Evolutionary conservation across 2,888 invertebrate genomes (phyloP).

Genomic region (Acanthosepion lycidas): DNA sequence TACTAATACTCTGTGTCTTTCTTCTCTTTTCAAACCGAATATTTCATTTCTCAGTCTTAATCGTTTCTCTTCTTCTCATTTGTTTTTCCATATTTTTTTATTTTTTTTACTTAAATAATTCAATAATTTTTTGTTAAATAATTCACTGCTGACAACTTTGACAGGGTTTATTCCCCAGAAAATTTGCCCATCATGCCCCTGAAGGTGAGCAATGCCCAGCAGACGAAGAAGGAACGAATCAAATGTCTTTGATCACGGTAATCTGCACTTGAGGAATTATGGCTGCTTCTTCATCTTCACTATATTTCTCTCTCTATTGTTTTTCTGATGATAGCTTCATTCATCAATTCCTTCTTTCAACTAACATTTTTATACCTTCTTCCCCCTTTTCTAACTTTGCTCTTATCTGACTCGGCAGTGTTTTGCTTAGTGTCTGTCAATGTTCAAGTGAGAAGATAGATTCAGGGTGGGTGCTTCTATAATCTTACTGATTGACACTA

Average conservation of each 20-base stretch:
- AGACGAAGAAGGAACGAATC: conserved; percentile 38
- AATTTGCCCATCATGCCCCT: conserved; percentile 44
- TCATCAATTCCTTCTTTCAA: neutral
- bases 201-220: conserved; percentile 39
- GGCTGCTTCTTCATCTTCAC: conserved; percentile 37
- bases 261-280: conserved; percentile 38
- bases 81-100: neutral
- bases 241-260: conserved; percentile 42
- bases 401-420: neutral
- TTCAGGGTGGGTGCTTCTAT: too few species aligned
- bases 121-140: neutral
- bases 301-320: neutral
- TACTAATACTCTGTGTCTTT: neutral
- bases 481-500: too few species aligned
- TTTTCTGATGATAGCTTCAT: neutral
- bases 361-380: neutral
- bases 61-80: neutral
- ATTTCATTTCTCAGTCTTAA: neutral
- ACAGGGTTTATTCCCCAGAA: conserved; percentile 46
- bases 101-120: neutral
- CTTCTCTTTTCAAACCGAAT: neutral
- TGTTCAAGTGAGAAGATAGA: too few species aligned
- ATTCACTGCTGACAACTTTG: conserved; percentile 1
- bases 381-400: neutral
- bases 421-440: neutral